phyloP scores from a whole-genome alignment of 2,113 vertebrate species.

The Recurvirostra avosetta region DNA sequence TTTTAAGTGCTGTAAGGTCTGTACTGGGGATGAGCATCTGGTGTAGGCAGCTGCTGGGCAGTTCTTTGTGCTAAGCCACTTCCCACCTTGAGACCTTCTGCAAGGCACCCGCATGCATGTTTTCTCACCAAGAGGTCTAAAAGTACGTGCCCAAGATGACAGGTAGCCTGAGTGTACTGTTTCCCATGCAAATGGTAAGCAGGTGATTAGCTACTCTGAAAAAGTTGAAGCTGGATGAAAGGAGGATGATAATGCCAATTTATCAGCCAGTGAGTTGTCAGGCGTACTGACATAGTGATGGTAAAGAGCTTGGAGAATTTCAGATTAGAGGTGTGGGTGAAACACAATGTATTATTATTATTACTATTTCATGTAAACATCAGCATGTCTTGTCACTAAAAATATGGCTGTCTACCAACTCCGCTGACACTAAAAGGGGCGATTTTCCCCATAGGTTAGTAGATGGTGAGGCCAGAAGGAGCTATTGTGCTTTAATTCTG shows the following conservation, averaged over 20 bases:
- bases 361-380: not conserved
- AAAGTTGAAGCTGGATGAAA: not conserved
- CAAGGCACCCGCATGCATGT: fast-evolving
- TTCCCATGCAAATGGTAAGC: not conserved
- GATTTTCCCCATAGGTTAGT: not conserved
- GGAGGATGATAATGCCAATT: not conserved
- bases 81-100: not conserved
- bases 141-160: not conserved
- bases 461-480: not conserved
- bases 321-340: not conserved
- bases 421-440: not conserved
- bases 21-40: not conserved
- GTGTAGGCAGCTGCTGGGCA: not conserved
- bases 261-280: not conserved
- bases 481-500: not conserved
- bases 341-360: not conserved
- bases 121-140: not conserved
- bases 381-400: not conserved
- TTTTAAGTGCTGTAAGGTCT: not conserved
- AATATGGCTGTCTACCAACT: not conserved
- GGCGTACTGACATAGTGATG: not conserved
- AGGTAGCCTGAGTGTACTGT: not conserved
- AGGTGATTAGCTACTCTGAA: not conserved
- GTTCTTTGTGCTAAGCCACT: not conserved
- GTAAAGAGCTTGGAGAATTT: constrained; percentile 2